These are phyloP conservation scores for Orientallactaga bullata DNA, from an alignment of 2,113 vertebrate genomes.

Conservation along the genomic window DNA sequence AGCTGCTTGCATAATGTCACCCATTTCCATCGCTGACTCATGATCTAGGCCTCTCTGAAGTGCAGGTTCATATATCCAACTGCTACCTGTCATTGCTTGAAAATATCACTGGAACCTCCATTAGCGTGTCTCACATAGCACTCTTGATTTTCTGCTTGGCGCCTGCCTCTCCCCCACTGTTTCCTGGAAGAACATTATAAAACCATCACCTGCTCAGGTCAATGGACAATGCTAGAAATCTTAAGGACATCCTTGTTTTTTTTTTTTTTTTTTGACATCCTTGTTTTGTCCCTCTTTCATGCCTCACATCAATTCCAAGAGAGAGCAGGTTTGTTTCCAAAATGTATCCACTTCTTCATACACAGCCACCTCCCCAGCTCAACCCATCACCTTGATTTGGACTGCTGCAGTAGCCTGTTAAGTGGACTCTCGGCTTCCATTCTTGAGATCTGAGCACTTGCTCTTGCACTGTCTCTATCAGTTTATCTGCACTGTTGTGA, in stretches of 20 bases:
- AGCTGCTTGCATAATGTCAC: neutral
- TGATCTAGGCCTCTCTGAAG: neutral
- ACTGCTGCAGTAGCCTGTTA: neutral
- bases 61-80: neutral
- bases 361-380: neutral
- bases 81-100: neutral
- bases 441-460: neutral
- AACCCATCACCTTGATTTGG: neutral
- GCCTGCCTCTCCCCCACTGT: neutral
- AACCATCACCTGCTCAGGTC: neutral
- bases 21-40: neutral
- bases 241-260: neutral
- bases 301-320: neutral
- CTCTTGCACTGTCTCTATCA: neutral
- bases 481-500: too few relatives aligned
- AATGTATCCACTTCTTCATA: neutral
- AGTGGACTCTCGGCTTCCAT: neutral
- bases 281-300: neutral
- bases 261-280: too few relatives aligned
- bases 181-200: neutral
- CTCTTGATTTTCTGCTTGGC: neutral
- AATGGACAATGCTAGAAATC: neutral
- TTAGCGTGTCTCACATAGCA: neutral
- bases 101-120: neutral
- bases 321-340: slow-evolving; percentile 4